Base-by-base conservation (phyloP, 2,797 vertebrate genomes). In the Leptodactylus fallax region DNA sequence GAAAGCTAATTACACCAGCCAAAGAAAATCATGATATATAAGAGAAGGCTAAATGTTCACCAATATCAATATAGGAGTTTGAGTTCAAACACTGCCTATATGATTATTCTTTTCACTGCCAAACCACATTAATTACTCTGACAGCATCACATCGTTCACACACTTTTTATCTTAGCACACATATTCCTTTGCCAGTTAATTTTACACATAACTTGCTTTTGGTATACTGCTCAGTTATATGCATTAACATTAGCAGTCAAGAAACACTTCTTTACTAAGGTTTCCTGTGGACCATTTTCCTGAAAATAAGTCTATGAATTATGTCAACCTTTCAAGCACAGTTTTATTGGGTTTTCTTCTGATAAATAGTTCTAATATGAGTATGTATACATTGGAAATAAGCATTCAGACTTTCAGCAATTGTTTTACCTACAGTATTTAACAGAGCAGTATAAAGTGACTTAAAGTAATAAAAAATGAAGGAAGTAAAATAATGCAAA, bases 121-220 rank as follows among this genome's bases (percentile, higher is more conserved):
- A 83, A 87, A 87, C 80, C 86, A 87, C 86, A 87, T 87, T 58
- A 83, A 67, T 83, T 78, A 83, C 65, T 63, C 36, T 83, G 79
- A 87, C 79, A 87, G 86, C 27, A 56, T 80, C 25, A 80, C 56
- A 51, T 80, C 77, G 14, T 71, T 80, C 53, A 19, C 58, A 82
- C 58, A 45, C 79, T 87, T 87, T 87, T 78, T 87, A 87, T 87
- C 87, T 77, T 58, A 23, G 72, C 60, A 79, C 74, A 86, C 71
- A 51, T 53, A 67, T 36, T 55, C 60, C 53, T 10, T 49, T 87
- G 86, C 86, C 86, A 87, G 79, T 87, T 82, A 60, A 81, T 82
- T 74, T 72, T 71, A 81, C 45, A 60, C 67, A 82, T 60, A 82
- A 72, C 19, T 81, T 60, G 45, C 69, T 56, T 61, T 87, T 87